Evolutionary conservation across 2,797 vertebrate genomes (phyloP), one percentile per base, ranked within the genome.

Genomic region (Serranus cabrilla): DNA sequence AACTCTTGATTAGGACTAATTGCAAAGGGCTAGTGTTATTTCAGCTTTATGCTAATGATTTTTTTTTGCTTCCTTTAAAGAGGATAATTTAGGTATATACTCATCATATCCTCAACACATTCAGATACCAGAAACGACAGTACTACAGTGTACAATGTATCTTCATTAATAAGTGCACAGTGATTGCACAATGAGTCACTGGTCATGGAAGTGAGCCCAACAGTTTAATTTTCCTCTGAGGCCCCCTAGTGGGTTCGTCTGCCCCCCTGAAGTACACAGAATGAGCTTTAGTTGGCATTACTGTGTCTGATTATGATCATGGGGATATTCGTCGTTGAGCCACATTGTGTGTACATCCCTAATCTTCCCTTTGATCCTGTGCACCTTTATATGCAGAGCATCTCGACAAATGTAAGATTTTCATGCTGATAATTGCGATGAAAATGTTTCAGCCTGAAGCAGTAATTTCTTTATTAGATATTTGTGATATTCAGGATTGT

Each of bases 321-420:
- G 12, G 11, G 34, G 16, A 4, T 37, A 0, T 54, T 40, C 56
- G 31, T 62, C 60, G 25, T 67, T 69, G 21, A 7, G n/a, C 60
- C 59, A 37, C 20, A n/a, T 6, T 40, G 16, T 79, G 27, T 74
- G 72, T 65, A 47, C 14, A 75, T 81, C 25, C 62, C 42, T 43
- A 21, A 47, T 11, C 42, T 50, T 66, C 20, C 23, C 43, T 63
- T 76, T 78, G 37, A 64, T 63, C 54, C 45, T 34, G 50, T 31
- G 56, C 10, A 13, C 5, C 27, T 69, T 37, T 46, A 31, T 51
- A 4, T n/a, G 18, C 21, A 12, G n/a, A 78, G 17, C 20, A 54
- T 50, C 47, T 56, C 1, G 6, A 71, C 49, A 63, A 54, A 39
- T 59, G 50, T 23, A 37, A 34, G 39, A 56, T 59, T 57, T 58